These are phyloP conservation scores for Aleiodes testaceus DNA, from an alignment of 2,888 invertebrate genomes.

Conservation along the genomic window DNA sequence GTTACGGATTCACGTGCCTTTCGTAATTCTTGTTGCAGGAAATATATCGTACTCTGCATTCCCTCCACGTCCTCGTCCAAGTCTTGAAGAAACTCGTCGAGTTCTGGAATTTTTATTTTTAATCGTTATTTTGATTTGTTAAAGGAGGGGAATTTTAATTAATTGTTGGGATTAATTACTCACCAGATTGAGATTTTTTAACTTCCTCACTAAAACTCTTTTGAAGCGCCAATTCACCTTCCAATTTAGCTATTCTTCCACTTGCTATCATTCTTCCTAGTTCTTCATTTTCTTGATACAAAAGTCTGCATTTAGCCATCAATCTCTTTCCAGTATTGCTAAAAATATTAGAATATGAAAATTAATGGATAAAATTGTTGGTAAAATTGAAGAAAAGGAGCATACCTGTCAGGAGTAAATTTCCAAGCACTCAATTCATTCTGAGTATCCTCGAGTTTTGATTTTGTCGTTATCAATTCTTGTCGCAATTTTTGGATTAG, in stretches of 20 bases:
- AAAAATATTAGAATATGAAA: slow-evolving; percentile 52
- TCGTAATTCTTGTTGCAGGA: slow-evolving; percentile 93
- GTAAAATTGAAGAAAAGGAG: too few relatives aligned
- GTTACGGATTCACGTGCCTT: slow-evolving; percentile 83
- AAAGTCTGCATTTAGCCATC: slow-evolving; percentile 96
- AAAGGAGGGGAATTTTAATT: neutral
- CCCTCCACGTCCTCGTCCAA: slow-evolving; percentile 98
- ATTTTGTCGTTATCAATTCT: slow-evolving; percentile 91
- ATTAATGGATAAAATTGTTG: neutral
- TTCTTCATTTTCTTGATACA: slow-evolving; percentile 98
- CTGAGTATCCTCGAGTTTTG: slow-evolving; percentile 95
- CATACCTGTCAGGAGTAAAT: slow-evolving; percentile 95
- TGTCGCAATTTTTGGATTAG: slow-evolving; percentile 92
- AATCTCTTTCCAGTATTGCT: slow-evolving; percentile 97
- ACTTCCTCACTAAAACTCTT: slow-evolving; percentile 97
- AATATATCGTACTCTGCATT: slow-evolving; percentile 97
- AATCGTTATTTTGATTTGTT: slow-evolving; percentile 15
- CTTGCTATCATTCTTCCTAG: slow-evolving; percentile 96
- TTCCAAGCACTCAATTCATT: slow-evolving; percentile 99
- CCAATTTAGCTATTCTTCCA: slow-evolving; percentile 94
- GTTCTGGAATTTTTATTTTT: slow-evolving; percentile 77
- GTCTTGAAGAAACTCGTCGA: slow-evolving; percentile 96
- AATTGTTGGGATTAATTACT: slow-evolving; percentile 46
- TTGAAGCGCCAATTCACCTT: slow-evolving; percentile 95
- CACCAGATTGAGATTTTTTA: slow-evolving; percentile 95